Percentiles rank a stretch among this genome's conserved stretches.
phyloP scores from a whole-genome alignment of 2,888 invertebrate species.

The Arrhopalites spinosus region DNA sequence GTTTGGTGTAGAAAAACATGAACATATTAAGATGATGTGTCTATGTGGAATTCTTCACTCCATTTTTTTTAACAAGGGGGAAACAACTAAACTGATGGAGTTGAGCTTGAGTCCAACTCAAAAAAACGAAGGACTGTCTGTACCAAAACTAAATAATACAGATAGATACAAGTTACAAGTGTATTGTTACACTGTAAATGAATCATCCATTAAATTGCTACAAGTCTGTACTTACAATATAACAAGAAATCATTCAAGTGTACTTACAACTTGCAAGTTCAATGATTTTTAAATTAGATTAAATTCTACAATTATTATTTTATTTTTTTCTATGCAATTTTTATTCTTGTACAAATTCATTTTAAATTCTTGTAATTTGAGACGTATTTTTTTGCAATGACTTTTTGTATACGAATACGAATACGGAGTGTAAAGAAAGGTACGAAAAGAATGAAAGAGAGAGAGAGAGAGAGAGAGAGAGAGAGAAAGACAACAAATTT shows the following conservation, averaged over 20 bases:
- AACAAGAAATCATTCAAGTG: not conserved
- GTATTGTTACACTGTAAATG: constrained; percentile 9
- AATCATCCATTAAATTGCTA: constrained; percentile 5
- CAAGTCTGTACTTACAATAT: too few species aligned
- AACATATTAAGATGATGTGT: not conserved
- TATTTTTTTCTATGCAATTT: not conserved
- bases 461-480: not conserved
- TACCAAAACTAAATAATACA: not conserved
- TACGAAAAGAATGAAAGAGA: too few species aligned
- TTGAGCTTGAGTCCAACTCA: not conserved
- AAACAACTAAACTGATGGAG: not conserved
- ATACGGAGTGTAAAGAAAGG: too few species aligned
- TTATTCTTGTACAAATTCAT: not conserved
- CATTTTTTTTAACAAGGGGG: not conserved
- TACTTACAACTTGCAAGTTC: not conserved
- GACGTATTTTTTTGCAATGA: not conserved
- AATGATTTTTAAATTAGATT: constrained; percentile 5
- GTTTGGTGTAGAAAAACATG: not conserved
- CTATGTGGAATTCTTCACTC: not conserved
- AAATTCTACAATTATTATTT: not conserved
- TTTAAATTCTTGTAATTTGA: not conserved
- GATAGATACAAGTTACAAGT: not conserved
- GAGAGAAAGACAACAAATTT: not conserved
- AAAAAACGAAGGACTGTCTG: not conserved
- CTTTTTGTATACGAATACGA: not conserved